Conservation (phyloP, 1,140 invertebrate genomes). For the Pteromalus puparum region DNA sequence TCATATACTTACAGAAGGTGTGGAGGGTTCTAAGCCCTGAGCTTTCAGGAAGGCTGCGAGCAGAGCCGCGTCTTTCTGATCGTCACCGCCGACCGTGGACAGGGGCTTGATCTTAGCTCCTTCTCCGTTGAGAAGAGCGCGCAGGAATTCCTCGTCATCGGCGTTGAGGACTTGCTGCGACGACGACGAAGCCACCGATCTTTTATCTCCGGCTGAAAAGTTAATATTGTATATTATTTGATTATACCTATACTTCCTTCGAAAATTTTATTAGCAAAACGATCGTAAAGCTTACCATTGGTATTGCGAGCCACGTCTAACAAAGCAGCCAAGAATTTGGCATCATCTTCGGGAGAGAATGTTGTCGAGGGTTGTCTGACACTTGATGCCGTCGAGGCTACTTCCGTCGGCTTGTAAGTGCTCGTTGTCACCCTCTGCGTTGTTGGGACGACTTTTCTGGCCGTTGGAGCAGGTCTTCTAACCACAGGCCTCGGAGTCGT, state of each 20-base stretch:
- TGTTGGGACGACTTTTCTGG: conserved; percentile 53
- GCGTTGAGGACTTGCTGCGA: conserved; percentile 41
- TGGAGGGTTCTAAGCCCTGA: conserved; percentile 81
- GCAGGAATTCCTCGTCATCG: conserved; percentile 68
- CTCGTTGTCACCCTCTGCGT: conserved; percentile 6
- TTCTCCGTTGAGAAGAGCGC: conserved; percentile 61
- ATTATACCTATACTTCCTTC: no score
- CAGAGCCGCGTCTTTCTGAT: conserved; percentile 79
- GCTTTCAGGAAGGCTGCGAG: conserved; percentile 81
- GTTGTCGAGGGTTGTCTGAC: conserved; percentile 59
- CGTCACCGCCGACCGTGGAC: conserved; percentile 54
- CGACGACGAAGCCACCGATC: background rate
- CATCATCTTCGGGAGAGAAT: conserved; percentile 69
- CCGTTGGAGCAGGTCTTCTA: conserved; percentile 48
- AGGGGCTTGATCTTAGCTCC: conserved; percentile 50
- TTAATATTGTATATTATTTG: no score
- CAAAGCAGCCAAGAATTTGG: conserved; percentile 65
- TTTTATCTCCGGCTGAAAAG: no score
- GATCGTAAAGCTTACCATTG: background rate
- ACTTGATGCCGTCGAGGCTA: conserved; percentile 18
- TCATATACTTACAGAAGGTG: conserved; percentile 68
- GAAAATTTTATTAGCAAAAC: no score
- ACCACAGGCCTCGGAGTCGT: conserved; percentile 51
- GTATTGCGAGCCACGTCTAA: conserved; percentile 58
- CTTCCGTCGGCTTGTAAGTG: background rate